Evolutionary conservation across 1,140 invertebrate genomes (phyloP).

Genomic region (Magallana angulata): DNA sequence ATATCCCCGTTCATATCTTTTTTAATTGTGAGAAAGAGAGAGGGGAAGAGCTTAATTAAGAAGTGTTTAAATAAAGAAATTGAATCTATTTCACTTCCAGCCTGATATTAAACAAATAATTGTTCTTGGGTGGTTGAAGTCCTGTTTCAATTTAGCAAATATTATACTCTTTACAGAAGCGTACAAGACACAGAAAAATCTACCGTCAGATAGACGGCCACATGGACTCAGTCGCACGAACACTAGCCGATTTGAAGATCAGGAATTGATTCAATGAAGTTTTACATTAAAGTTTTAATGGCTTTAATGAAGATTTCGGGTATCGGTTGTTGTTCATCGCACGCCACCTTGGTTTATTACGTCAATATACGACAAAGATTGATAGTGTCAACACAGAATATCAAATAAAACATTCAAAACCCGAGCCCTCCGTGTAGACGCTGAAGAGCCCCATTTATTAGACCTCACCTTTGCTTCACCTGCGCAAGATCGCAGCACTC

Average conservation of each 20-base stretch:
- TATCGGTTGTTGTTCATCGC: conserved; percentile 31
- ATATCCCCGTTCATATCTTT: not conserved
- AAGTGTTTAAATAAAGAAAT: conserved; percentile 31
- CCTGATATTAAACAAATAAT: conserved; percentile 35
- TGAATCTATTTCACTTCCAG: conserved; percentile 24
- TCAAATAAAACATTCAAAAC: conserved; percentile 17
- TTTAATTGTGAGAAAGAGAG: not conserved
- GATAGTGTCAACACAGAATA: conserved; percentile 23
- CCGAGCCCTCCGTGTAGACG: not conserved
- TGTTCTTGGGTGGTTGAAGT: conserved; percentile 29
- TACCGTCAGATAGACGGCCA: not conserved
- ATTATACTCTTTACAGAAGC: not conserved
- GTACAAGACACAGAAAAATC: conserved; percentile 4
- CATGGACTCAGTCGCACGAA: conserved; percentile 26
- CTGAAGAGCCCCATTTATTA: not conserved
- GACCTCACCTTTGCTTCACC: not conserved
- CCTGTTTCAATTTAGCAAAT: conserved; percentile 13
- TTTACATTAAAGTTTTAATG: conserved; percentile 22
- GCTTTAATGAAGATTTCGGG: conserved; percentile 32
- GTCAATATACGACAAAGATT: conserved; percentile 30
- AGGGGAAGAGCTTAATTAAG: conserved; percentile 9
- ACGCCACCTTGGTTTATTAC: conserved; percentile 29
- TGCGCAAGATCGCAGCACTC: not conserved
- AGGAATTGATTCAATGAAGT: conserved; percentile 27
- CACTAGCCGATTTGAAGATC: conserved; percentile 11